Evolutionary conservation across 2,888 invertebrate species (phyloP).

Genomic region (Yponomeuta plumbellus): DNA sequence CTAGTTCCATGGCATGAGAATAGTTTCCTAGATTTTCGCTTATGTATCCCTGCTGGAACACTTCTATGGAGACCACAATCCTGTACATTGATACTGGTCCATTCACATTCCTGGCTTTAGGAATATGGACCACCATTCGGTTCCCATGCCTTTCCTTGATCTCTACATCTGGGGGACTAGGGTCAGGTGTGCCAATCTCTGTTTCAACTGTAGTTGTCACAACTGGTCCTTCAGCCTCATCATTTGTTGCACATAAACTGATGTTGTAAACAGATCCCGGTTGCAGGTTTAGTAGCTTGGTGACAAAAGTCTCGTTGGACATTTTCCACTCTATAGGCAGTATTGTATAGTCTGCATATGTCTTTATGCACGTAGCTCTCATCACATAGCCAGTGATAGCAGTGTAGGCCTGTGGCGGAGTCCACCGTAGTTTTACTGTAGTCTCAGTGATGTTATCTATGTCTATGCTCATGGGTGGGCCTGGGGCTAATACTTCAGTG

Average conservation of each 20-base stretch:
- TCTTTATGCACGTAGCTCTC: constrained; percentile 70
- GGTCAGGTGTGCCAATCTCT: constrained; percentile 81
- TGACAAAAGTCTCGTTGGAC: constrained; percentile 74
- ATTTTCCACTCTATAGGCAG: constrained; percentile 76
- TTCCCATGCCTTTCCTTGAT: constrained; percentile 78
- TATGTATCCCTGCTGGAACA: constrained; percentile 79
- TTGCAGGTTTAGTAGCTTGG: constrained; percentile 79
- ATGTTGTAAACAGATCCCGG: constrained; percentile 87
- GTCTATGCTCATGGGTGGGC: constrained; percentile 80
- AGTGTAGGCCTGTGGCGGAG: constrained; percentile 71
- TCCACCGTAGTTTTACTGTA: constrained; percentile 78
- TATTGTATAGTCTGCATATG: constrained; percentile 72
- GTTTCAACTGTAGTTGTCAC: constrained; percentile 79
- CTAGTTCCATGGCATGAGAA: constrained; percentile 80
- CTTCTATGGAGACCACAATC: constrained; percentile 83
- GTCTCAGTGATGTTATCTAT: constrained; percentile 79
- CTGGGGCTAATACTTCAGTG: constrained; percentile 79
- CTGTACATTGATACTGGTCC: constrained; percentile 87
- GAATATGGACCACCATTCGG: constrained; percentile 80
- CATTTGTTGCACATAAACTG: constrained; percentile 81
- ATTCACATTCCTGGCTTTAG: constrained; percentile 82
- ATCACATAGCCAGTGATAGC: constrained; percentile 75
- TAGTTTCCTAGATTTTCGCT: constrained; percentile 79
- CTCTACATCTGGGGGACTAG: constrained; percentile 81
- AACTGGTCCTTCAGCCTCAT: constrained; percentile 76